phyloP scores from a whole-genome alignment of 2,113 vertebrate genomes.

The Clarias macrocephalus region DNA sequence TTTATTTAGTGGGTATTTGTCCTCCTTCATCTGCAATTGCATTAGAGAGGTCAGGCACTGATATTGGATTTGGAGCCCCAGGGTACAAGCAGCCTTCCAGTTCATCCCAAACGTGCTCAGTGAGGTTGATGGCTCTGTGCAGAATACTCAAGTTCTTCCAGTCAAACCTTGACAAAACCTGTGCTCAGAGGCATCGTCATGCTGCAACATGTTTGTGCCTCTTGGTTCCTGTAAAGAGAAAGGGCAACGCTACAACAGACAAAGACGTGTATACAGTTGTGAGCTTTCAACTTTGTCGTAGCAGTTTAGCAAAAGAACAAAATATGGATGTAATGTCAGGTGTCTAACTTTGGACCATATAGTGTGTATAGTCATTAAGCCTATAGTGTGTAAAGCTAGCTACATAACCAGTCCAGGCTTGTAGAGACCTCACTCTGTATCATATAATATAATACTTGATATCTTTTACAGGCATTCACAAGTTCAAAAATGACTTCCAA shows the following conservation, averaged over 20 bases:
- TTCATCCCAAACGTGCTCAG: not conserved
- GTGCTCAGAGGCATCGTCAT: not conserved
- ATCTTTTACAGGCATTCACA: not conserved
- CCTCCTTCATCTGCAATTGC: not conserved
- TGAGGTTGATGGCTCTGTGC: not conserved
- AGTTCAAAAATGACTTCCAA: not conserved
- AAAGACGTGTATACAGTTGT: not conserved
- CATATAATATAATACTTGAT: not conserved
- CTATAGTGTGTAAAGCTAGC: not conserved
- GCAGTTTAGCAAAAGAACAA: not conserved
- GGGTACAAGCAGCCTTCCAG: not conserved
- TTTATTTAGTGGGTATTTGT: not conserved
- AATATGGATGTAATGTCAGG: not conserved
- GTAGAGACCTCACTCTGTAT: not conserved
- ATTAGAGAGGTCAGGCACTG: not conserved
- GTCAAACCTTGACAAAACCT: not conserved
- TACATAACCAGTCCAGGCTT: not conserved
- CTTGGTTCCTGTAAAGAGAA: not conserved
- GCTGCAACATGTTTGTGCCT: not conserved
- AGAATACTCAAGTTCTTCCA: not conserved
- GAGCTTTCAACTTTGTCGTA: not conserved
- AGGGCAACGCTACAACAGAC: not conserved
- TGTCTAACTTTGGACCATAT: not conserved
- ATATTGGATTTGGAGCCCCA: not conserved
- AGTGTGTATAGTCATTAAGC: not conserved